These are phyloP conservation scores for Orthonychiurus folsomi DNA, from an alignment of 2,888 invertebrate genomes.

Conservation along the genomic window DNA sequence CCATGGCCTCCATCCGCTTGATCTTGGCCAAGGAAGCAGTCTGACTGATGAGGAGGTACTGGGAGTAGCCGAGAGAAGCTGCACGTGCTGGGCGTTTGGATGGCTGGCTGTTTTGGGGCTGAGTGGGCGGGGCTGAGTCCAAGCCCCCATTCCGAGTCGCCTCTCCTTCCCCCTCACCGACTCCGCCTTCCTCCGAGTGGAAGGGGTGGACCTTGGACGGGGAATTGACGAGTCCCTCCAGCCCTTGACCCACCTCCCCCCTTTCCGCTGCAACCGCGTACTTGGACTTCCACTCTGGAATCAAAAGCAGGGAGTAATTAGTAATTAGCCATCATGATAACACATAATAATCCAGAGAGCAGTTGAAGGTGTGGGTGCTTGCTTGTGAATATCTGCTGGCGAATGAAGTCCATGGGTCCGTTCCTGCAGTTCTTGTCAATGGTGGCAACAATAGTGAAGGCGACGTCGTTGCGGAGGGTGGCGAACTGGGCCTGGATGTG, in stretches of 20 bases:
- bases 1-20: background rate
- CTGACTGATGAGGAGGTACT: background rate
- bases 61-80: background rate
- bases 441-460: conserved; percentile 29
- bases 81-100: background rate
- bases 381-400: conserved; percentile 30
- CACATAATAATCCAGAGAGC: too few relatives aligned
- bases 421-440: conserved; percentile 24
- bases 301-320: too few relatives aligned
- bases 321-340: too few relatives aligned
- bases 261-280: conserved; percentile 3
- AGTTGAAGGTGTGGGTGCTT: too few relatives aligned
- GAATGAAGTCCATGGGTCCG: conserved; percentile 30
- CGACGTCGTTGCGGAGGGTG: conserved; percentile 29
- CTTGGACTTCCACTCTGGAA: conserved; percentile 11
- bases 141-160: too few relatives aligned
- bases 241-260: background rate
- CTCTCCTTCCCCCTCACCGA: background rate
- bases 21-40: background rate
- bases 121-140: background rate
- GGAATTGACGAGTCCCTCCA: background rate
- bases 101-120: too few relatives aligned
- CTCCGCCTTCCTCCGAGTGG: background rate
- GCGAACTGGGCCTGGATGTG: conserved; percentile 23
- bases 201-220: background rate